These are phyloP conservation scores for Sciurus vulgaris DNA, from an alignment of 2,797 vertebrate genomes.

Conservation along the genomic window DNA sequence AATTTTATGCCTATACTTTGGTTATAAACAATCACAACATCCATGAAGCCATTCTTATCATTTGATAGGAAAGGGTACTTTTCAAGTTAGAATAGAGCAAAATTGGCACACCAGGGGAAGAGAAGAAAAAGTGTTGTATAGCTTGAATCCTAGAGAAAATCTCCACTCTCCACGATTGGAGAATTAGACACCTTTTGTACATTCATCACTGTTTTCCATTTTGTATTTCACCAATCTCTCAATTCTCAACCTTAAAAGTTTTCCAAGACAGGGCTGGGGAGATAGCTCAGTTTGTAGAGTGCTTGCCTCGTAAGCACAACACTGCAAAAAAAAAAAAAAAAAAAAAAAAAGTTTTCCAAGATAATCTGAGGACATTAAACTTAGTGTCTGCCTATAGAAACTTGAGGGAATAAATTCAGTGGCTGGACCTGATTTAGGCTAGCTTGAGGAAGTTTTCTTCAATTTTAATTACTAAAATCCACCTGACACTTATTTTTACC, in stretches of 20 bases:
- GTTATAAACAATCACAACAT: background rate
- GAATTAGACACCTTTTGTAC: background rate
- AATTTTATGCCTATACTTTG: background rate
- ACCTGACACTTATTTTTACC: background rate
- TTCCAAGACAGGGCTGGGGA: too few species aligned
- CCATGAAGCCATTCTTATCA: background rate
- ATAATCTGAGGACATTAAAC: background rate
- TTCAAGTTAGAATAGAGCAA: background rate
- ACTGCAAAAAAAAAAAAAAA: too few species aligned
- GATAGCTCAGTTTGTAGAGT: too few species aligned
- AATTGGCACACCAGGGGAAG: background rate
- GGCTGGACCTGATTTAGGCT: background rate
- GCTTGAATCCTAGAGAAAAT: background rate
- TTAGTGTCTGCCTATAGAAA: background rate
- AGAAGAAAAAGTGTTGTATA: background rate
- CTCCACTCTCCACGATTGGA: background rate
- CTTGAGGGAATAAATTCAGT: background rate
- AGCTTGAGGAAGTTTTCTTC: background rate
- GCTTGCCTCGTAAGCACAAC: too few species aligned
- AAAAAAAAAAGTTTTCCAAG: background rate
- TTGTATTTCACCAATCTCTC: background rate
- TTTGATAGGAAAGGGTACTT: background rate
- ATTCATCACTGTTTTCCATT: background rate
- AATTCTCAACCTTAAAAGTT: conserved; percentile 22
- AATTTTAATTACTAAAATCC: background rate